A percentile compares a stretch with the other conserved stretches of the same genome.
Conservation (phyloP, 1,140 invertebrate species). For the Tyrophagus putrescentiae region DNA sequence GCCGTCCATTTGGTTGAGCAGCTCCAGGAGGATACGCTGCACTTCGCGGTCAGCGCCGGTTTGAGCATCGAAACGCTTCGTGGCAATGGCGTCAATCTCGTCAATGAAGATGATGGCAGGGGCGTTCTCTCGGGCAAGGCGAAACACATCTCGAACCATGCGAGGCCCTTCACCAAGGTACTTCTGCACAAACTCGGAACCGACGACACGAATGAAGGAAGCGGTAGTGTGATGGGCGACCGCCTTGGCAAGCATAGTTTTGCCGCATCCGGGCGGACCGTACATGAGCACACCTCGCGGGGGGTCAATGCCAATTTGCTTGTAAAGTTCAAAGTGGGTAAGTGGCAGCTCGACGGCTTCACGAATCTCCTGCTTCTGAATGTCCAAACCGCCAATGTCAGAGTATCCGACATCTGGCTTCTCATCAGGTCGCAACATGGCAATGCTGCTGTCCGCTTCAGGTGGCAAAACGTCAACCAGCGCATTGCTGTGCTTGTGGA, state of each 20-base stretch:
- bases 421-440: constrained; percentile 92
- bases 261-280: constrained; percentile 91
- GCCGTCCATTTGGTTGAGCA: constrained; percentile 99
- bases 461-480: constrained; percentile 91
- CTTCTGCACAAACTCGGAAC: constrained; percentile 98
- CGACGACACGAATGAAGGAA: constrained; percentile 94
- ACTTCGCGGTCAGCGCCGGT: constrained; percentile 98
- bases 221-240: constrained; percentile 93
- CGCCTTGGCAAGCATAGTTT: constrained; percentile 98
- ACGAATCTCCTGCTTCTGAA: constrained; percentile 97
- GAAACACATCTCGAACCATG: constrained; percentile 98
- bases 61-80: constrained; percentile 95
- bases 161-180: constrained; percentile 96
- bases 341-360: constrained; percentile 96
- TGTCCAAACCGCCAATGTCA: constrained; percentile 98
- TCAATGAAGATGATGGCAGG: constrained; percentile 99
- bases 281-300: constrained; percentile 96
- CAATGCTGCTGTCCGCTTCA: constrained; percentile 92
- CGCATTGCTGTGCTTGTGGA: constrained; percentile 96
- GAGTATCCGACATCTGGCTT: constrained; percentile 93
- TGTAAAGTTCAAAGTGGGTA: constrained; percentile 97
- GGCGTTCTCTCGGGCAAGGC: constrained; percentile 95
- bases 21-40: constrained; percentile 88
- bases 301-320: constrained; percentile 92
- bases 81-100: constrained; percentile 96